Percentiles rank a stretch among this genome's conserved stretches.
Evolutionary conservation across 2,888 invertebrate species (phyloP).

Genomic region (Panopea generosa): DNA sequence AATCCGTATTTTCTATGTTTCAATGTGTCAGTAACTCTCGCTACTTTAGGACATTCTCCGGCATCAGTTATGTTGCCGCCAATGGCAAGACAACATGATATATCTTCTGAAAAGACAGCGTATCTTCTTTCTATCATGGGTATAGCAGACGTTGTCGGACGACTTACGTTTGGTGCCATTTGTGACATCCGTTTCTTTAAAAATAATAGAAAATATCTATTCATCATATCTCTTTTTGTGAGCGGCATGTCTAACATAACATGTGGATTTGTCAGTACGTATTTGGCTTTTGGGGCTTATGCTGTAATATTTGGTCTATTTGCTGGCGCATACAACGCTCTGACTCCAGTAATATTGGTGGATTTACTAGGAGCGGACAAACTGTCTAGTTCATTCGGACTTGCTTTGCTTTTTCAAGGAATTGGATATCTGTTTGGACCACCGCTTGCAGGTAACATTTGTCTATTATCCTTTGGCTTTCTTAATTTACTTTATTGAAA

Average conservation of each 20-base stretch:
- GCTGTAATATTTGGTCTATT: slow-evolving; percentile 63
- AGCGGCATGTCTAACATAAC: slow-evolving; percentile 28
- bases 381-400: slow-evolving; percentile 64
- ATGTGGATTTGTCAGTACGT: slow-evolving; percentile 22
- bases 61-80: slow-evolving; percentile 30
- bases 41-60: slow-evolving; percentile 59
- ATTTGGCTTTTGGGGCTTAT: slow-evolving; percentile 46
- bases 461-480: too few relatives aligned
- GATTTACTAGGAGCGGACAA: slow-evolving; percentile 63
- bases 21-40: slow-evolving; percentile 45
- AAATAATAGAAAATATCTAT: slow-evolving; percentile 38
- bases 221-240: slow-evolving; percentile 30
- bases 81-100: slow-evolving; percentile 39
- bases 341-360: slow-evolving; percentile 65
- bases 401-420: slow-evolving; percentile 47
- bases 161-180: slow-evolving; percentile 68
- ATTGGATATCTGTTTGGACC: slow-evolving; percentile 32
- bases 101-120: slow-evolving; percentile 51
- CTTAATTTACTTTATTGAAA: too few relatives aligned
- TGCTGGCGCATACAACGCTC: slow-evolving; percentile 62
- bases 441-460: slow-evolving; percentile 31
- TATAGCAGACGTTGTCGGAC: slow-evolving; percentile 64
- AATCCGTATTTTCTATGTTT: slow-evolving; percentile 64
- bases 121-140: slow-evolving; percentile 66
- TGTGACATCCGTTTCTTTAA: slow-evolving; percentile 59